These are phyloP conservation scores for Eupeodes latifasciatus DNA, from an alignment of 2,888 invertebrate genomes.

Conservation along the genomic window DNA sequence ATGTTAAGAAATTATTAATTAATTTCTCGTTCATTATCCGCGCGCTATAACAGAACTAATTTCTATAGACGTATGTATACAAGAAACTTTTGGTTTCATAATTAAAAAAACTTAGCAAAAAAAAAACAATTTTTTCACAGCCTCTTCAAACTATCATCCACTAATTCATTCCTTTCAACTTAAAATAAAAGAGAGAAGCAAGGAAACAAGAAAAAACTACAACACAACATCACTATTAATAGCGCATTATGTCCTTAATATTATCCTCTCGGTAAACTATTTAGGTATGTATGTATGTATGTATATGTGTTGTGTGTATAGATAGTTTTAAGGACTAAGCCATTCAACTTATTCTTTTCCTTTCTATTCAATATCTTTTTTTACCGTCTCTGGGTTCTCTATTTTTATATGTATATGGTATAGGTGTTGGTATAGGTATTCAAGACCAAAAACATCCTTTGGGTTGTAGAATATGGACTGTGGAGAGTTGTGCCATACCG, in stretches of 20 bases:
- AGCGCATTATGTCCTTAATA: slow-evolving; percentile 75
- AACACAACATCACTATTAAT: slow-evolving; percentile 60
- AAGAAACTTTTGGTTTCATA: slow-evolving; percentile 57
- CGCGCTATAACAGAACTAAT: slow-evolving; percentile 12
- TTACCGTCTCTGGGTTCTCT: neutral
- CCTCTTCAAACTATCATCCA: slow-evolving; percentile 38
- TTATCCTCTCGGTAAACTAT: slow-evolving; percentile 57
- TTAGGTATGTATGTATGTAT: too few relatives aligned
- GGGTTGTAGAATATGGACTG: neutral
- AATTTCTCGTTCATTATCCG: slow-evolving; percentile 71
- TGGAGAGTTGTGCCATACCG: neutral
- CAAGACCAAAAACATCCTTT: slow-evolving; percentile 40
- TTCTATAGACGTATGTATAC: slow-evolving; percentile 22
- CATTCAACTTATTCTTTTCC: slow-evolving; percentile 70
- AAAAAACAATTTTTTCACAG: slow-evolving; percentile 54
- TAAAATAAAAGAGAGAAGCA: slow-evolving; percentile 15
- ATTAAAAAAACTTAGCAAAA: slow-evolving; percentile 49
- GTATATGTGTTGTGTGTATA: neutral
- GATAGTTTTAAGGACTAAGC: slow-evolving; percentile 42
- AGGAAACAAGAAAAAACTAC: neutral
- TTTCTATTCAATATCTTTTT: slow-evolving; percentile 43
- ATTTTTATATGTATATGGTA: neutral
- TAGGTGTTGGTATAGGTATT: neutral
- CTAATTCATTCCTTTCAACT: slow-evolving; percentile 31
- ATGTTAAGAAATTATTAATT: slow-evolving; percentile 74